A percentile compares a stretch with the other conserved stretches of the same genome.
phyloP scores from a whole-genome alignment of 2,113 vertebrate genomes.

The Nerophis lumbriciformis region DNA sequence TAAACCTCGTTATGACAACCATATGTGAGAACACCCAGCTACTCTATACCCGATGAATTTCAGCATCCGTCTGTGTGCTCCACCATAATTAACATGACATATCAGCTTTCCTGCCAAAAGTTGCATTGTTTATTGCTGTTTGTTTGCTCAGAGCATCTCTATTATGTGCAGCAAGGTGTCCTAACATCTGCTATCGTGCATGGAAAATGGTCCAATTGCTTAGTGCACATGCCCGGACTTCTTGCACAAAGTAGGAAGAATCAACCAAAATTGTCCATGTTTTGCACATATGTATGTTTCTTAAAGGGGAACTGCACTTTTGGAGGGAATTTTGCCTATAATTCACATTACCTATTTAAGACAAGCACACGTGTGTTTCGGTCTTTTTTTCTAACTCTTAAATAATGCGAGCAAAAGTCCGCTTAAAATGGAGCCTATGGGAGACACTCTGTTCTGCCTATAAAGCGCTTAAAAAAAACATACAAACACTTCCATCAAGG shows the following conservation, averaged over 20 bases:
- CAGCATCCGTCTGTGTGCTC: neutral
- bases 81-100: neutral
- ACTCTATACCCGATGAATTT: slow-evolving; percentile 14
- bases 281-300: neutral
- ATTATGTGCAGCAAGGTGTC: neutral
- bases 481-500: no score
- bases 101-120: slow-evolving; percentile 1
- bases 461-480: no score
- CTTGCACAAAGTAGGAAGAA: no score
- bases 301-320: neutral
- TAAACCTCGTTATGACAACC: slow-evolving; percentile 21
- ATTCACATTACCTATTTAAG: no score
- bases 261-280: neutral
- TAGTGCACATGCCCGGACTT: no score
- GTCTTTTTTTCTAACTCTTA: no score
- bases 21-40: slow-evolving; percentile 9
- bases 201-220: no score
- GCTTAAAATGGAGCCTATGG: no score
- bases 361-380: no score
- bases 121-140: slow-evolving; percentile 1
- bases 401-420: no score
- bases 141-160: neutral
- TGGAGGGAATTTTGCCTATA: no score
- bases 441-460: no score
- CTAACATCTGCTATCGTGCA: neutral